Base-by-base conservation (phyloP, 2,888 invertebrate genomes). In the Ormyrus pomaceus region DNA sequence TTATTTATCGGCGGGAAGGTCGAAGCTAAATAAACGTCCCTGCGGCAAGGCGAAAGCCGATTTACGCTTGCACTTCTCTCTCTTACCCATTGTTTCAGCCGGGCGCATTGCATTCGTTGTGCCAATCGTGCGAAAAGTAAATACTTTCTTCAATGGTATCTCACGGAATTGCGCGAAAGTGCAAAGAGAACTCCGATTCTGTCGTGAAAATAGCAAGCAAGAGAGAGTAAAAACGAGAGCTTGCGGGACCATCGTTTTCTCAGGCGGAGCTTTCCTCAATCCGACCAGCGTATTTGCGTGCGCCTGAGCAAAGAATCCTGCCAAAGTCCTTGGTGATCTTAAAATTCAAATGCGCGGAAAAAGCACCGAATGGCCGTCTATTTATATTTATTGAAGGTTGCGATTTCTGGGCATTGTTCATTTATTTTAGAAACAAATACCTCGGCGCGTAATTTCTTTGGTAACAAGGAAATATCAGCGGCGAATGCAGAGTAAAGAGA, bases 1-100 rank as follows among this genome's bases (percentile, higher is more conserved):
- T 88, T 88, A 88, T 88, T 88, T 87, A 88, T 88, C 86, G 85
- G 79, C 84, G 84, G 82, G 84, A 87, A 87, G 88, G 87, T 87
- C 87, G 87, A 86, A 87, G 86, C 86, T 87, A 88, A 88, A 88
- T 87, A 88, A 88, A 87, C 86, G 86, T 84, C 82, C 83, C 85
- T 84, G 84, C 77, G 85, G 84, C 84, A 80, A 83, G 80, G 56
- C 19, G 79, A 84, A 85, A 84, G 84, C 85, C 86, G 87, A 87
- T 87, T 88, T 88, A 85, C 85, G 83, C 56, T 87, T 85, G 83
- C 81, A 68, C 83, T 72, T 9, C 13, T 53, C 73, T 73, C 55
- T 64, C 56, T 34, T 34, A 10, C n/a, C 61, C 45, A 51, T 66
- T 66, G 51, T 66, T 53, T 66, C 66, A n/a, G n/a, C 46, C 34